A percentile compares a stretch with the other conserved stretches of the same genome.
Evolutionary conservation across 2,888 invertebrate species (phyloP).

Genomic region (Diadromus collaris): DNA sequence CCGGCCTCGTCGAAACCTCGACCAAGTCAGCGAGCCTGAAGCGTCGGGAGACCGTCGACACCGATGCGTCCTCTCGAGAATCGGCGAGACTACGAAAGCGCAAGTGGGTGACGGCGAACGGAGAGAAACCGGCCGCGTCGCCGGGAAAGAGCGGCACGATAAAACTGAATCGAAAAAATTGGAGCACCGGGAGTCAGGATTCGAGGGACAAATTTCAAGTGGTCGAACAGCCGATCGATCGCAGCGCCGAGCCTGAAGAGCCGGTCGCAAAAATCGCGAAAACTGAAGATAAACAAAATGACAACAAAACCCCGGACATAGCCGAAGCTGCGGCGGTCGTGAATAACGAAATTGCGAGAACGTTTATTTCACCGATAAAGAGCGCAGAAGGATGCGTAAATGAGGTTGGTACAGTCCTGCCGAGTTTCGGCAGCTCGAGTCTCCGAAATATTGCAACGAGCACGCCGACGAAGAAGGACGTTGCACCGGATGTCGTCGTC

Average conservation of each 20-base stretch:
- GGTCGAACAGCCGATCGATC: not conserved
- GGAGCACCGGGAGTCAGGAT: not conserved
- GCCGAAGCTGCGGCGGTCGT: not conserved
- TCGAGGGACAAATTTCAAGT: not conserved
- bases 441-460: not conserved
- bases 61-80: not conserved
- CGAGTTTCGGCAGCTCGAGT: constrained; percentile 25
- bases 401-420: not conserved
- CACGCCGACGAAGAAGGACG: not conserved
- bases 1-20: not conserved
- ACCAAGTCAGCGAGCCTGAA: not conserved
- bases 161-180: constrained; percentile 36
- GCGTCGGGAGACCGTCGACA: not conserved
- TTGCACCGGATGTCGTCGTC: not conserved
- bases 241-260: not conserved
- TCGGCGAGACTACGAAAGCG: constrained; percentile 22
- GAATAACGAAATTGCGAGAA: constrained; percentile 26
- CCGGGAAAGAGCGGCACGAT: not conserved
- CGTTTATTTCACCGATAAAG: constrained; percentile 7
- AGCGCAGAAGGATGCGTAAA: not conserved
- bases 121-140: not conserved
- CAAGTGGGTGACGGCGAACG: constrained; percentile 18
- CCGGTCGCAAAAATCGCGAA: not conserved
- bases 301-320: not conserved
- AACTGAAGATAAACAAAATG: not conserved